Base-by-base conservation (phyloP, 2,113 vertebrate species). In the Catharus bicknelli region DNA sequence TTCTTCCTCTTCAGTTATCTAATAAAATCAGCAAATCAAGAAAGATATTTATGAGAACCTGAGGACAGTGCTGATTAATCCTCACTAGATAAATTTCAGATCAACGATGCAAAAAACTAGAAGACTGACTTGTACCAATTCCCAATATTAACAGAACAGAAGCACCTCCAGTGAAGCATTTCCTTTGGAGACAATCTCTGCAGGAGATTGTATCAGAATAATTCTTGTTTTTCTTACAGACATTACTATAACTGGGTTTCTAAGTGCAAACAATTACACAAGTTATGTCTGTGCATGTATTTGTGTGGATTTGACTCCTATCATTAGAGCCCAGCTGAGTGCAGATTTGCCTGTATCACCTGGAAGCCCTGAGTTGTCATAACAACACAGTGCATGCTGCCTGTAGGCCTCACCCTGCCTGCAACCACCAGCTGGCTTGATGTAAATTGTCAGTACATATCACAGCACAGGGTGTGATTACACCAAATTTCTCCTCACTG, bases 1-100 rank as follows among this genome's bases (percentile, higher is more conserved):
- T 11, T 99, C 98, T 38, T 97, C 91, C 95, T 99, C 99, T 86
- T 99, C 98, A 40, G 98, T 95, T 45, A 99, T 97, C 99, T 99
- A 93, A 63, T 83, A 90, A 85, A 80, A 92, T 47, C 69, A 63
- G 20, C 22, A 93, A 89, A 69, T 68, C 25, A 78, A 91, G 40
- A 89, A 55, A 95, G n/a, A 73, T 9, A 58, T 38, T 63, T n/a
- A 48, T 32, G 40, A 85, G 54, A 81, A 90, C 42, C 20, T 53
- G n/a, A 90, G 66, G 50, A 83, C 26, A 84, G 18, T 7, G 8
- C 22, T 82, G 61, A 61, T 72, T 73, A 58, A 54, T 38, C 22
- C 29, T 61, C 0, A 1, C 38, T 30, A 66, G 25, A 59, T 13
- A 27, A 43, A 84, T 66, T 79, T 69, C 38, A 73, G 15, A 62